Evolutionary conservation across 2,888 invertebrate species (phyloP), one percentile per base, ranked within the genome.

Genomic region (Hemicrepidius hirtus): DNA sequence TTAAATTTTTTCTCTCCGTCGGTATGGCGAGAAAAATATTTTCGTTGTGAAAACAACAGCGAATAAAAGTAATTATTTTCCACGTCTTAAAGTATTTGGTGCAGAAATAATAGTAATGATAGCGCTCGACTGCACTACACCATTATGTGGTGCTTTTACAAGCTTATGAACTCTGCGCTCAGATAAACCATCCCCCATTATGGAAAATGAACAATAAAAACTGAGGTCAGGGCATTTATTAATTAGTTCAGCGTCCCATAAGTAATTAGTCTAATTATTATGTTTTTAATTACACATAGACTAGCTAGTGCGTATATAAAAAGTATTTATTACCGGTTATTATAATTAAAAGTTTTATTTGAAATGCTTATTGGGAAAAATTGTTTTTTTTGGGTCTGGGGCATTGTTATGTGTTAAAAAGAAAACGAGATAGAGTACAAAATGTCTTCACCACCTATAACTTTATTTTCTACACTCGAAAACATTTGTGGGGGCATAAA

Each of bases 401-500:
- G 7, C 32, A 9, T 32, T 32, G 1, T 32, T 32, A 32, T 7
- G 9, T 32, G 32, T 1, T 7, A 32, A 5, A 9, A 9, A 32
- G 9, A 32, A 9, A 5, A n/a, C n/a, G 7, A 32, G 32, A 5
- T 5, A 32, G 9, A 32, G 32, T 9, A 6, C 32, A 32, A 32
- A 32, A 32, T 32, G 32, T 32, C 32, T 64, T 64, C 35, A 63
- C 53, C 60, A 24, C 62, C 49, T 68, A 71, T 40, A 62, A 63
- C 67, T 72, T 57, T 60, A 73, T 73, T 73, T 68, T 60, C 59
- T 44, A 62, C 68, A 69, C 64, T 60, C 37, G 57, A 72, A 72
- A 68, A 67, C 67, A 72, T 72, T 72, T 72, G 73, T 41, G 65
- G 68, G 24, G 20, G 68, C 40, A 59, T 69, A 70, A 74, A 74